These are phyloP conservation scores for Drosophila truncata DNA, from an alignment of 1,140 invertebrate genomes.

Conservation along the genomic window DNA sequence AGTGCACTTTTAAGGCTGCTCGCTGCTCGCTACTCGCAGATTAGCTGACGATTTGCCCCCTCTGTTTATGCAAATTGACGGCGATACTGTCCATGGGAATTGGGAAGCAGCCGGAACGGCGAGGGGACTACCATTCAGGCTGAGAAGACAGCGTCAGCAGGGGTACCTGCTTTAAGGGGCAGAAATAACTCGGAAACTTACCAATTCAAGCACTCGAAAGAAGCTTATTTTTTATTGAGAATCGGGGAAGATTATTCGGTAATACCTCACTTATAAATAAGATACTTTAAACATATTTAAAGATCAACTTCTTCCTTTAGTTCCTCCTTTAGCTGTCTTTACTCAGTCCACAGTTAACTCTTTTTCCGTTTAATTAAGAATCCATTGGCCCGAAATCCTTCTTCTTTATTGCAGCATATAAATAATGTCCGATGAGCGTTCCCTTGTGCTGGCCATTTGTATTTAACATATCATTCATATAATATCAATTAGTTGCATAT, in stretches of 20 bases:
- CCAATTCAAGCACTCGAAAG: neutral
- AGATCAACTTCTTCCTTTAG: too few relatives aligned
- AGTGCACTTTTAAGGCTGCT: conserved; percentile 64
- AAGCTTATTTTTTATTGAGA: neutral
- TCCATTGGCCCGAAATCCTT: conserved; percentile 36
- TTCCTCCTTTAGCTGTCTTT: neutral
- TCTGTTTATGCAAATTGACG: conserved; percentile 38
- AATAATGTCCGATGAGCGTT: conserved; percentile 47
- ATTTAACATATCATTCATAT: conserved; percentile 82
- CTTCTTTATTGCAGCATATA: conserved; percentile 48
- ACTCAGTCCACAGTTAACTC: conserved; percentile 2
- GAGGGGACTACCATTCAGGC: neutral
- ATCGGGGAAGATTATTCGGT: too few relatives aligned
- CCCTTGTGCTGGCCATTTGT: conserved; percentile 64
- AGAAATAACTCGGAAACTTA: neutral
- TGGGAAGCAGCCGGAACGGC: neutral
- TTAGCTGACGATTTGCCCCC: conserved; percentile 36
- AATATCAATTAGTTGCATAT: conserved; percentile 82
- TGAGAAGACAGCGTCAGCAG: neutral
- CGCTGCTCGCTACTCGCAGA: conserved; percentile 1
- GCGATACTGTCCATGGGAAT: conserved; percentile 2
- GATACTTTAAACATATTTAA: neutral
- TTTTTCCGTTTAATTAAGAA: conserved; percentile 50
- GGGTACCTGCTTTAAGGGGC: neutral
- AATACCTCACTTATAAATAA: neutral